Conservation (phyloP, 2,888 invertebrate species). For the Ophraella communa region DNA sequence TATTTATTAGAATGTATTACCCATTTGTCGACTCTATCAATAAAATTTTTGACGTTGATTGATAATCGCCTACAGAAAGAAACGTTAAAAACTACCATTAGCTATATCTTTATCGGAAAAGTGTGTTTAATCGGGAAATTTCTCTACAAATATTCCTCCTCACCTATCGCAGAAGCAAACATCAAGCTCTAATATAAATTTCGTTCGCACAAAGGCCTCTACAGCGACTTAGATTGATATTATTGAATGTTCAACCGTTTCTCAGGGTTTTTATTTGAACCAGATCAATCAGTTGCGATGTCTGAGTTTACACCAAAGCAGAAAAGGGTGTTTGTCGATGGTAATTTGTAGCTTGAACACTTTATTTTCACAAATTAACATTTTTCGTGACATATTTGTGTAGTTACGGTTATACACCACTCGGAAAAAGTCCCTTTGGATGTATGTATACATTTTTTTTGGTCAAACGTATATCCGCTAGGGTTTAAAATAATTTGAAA, state of each 20-base stretch:
- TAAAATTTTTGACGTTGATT: conserved; percentile 31
- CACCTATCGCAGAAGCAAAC: conserved; percentile 32
- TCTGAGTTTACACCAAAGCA: not conserved
- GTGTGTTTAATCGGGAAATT: conserved; percentile 25
- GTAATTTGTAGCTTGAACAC: no score
- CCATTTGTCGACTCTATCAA: conserved; percentile 33
- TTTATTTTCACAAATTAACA: no score
- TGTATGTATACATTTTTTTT: conserved; percentile 7
- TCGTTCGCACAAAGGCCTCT: conserved; percentile 25
- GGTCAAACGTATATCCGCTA: not conserved
- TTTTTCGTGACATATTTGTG: no score
- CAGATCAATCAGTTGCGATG: conserved; percentile 32
- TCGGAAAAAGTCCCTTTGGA: not conserved
- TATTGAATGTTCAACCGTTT: conserved; percentile 38
- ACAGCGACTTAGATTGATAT: conserved; percentile 33
- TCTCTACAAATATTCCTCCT: conserved; percentile 28
- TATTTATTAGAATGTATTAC: no score
- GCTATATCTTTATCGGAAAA: conserved; percentile 31
- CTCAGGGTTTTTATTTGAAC: conserved; percentile 33
- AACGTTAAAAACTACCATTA: conserved; percentile 32
- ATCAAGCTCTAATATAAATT: conserved; percentile 35
- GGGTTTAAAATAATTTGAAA: conserved; percentile 31
- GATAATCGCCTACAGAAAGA: conserved; percentile 28
- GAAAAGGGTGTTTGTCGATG: no score
- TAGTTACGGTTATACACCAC: not conserved